These are phyloP conservation scores for Coranthus polyacanthus DNA, from an alignment of 2,797 vertebrate genomes.

Conservation along the genomic window DNA sequence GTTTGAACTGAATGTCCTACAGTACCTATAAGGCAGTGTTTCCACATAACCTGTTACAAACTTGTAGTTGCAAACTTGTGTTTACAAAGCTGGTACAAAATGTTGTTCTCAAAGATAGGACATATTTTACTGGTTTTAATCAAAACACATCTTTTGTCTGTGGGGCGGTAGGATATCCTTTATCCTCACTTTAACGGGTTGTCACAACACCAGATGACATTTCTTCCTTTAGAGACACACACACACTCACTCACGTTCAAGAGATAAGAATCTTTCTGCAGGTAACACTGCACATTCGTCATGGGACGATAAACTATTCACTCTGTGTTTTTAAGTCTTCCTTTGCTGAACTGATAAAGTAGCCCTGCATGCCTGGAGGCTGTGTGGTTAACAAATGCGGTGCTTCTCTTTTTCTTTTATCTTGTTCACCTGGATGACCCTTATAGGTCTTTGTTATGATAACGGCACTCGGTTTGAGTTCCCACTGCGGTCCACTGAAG, in stretches of 20 bases:
- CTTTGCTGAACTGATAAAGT: constrained; percentile 43
- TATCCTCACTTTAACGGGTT: too few species aligned
- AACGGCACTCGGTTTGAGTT: constrained; percentile 66
- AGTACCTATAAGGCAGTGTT: too few species aligned
- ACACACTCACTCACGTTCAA: too few species aligned
- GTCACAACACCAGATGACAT: too few species aligned
- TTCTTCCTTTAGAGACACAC: not conserved
- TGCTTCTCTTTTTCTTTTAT: constrained; percentile 54
- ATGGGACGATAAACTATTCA: constrained; percentile 65
- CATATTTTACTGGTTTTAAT: too few species aligned
- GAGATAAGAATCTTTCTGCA: constrained; percentile 52
- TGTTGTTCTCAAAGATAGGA: too few species aligned
- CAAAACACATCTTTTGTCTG: too few species aligned
- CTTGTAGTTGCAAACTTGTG: too few species aligned
- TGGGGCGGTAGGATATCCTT: too few species aligned
- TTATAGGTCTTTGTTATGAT: constrained; percentile 75
- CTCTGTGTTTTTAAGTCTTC: constrained; percentile 52
- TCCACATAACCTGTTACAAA: too few species aligned
- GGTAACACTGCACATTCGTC: constrained; percentile 50
- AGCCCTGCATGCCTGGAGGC: constrained; percentile 60
- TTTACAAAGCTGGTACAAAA: too few species aligned
- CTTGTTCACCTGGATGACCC: constrained; percentile 62
- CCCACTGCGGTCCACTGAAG: constrained; percentile 54
- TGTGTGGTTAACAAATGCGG: constrained; percentile 67
- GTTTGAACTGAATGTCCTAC: too few species aligned